Evolutionary conservation across 1,140 invertebrate genomes (phyloP).

Genomic region (Rhysida immarginata): DNA sequence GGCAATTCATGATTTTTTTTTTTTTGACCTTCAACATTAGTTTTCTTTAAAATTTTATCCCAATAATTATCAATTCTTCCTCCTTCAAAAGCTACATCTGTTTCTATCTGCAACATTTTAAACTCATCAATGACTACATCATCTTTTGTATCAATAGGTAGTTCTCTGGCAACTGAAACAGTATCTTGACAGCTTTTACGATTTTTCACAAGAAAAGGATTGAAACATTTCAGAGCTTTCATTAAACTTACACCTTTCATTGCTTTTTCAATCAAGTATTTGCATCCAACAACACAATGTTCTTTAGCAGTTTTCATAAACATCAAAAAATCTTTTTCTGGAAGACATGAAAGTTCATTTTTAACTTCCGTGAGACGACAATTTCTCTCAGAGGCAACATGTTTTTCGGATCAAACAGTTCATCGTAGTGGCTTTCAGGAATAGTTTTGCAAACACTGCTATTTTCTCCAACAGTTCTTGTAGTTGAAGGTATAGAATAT

Average conservation of each 20-base stretch:
- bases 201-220: not conserved
- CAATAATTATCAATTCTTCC: not conserved
- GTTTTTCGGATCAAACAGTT: not conserved
- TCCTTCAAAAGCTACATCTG: not conserved
- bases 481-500: conserved; percentile 7
- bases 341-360: not conserved
- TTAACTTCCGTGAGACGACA: not conserved
- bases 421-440: not conserved
- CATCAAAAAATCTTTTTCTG: not conserved
- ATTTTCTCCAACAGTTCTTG: too few relatives aligned
- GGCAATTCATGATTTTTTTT: not conserved
- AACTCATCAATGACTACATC: not conserved
- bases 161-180: not conserved
- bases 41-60: not conserved
- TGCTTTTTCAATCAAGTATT: not conserved
- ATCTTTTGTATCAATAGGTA: not conserved
- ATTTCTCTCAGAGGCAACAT: not conserved
- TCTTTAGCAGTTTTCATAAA: not conserved
- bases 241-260: not conserved
- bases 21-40: not conserved
- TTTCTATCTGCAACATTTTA: not conserved
- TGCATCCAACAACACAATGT: not conserved
- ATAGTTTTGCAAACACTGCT: not conserved
- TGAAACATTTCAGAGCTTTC: not conserved
- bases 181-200: not conserved